phyloP scores from a whole-genome alignment of 2,797 vertebrate genomes.

The Crax fasciolata region DNA sequence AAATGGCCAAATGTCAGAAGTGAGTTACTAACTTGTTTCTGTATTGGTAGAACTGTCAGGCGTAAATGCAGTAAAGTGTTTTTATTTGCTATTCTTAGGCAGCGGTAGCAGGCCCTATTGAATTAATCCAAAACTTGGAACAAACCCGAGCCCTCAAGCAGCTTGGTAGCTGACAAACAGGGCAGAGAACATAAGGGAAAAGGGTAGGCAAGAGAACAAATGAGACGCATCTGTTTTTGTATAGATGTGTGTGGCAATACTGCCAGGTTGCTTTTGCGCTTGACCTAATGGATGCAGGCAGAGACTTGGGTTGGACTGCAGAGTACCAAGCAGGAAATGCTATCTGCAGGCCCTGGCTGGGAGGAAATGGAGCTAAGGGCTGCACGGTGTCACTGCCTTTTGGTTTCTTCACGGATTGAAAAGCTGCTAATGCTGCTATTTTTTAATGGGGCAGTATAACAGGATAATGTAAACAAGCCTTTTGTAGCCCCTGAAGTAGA shows the following conservation, averaged over 20 bases:
- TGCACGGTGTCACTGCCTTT: background rate
- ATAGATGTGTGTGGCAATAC: background rate
- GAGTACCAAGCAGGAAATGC: background rate
- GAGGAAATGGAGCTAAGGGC: background rate
- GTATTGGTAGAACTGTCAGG: background rate
- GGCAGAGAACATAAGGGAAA: background rate
- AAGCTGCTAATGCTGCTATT: background rate
- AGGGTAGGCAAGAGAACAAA: background rate
- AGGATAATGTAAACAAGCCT: background rate
- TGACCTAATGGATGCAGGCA: background rate
- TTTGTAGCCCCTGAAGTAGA: background rate
- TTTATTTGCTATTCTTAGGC: background rate
- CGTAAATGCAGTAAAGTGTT: background rate
- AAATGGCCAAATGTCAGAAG: background rate
- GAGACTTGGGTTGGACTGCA: background rate
- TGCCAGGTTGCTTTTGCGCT: background rate
- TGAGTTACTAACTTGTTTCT: background rate
- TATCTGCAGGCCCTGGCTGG: background rate
- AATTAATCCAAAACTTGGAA: background rate
- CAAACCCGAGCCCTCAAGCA: background rate
- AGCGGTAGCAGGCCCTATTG: background rate
- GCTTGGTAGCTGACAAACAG: background rate
- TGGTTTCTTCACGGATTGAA: background rate
- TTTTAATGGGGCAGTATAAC: background rate
- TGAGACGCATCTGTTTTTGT: background rate